phyloP scores from a whole-genome alignment of 2,797 vertebrate genomes.

The Acanthurus tractus region DNA sequence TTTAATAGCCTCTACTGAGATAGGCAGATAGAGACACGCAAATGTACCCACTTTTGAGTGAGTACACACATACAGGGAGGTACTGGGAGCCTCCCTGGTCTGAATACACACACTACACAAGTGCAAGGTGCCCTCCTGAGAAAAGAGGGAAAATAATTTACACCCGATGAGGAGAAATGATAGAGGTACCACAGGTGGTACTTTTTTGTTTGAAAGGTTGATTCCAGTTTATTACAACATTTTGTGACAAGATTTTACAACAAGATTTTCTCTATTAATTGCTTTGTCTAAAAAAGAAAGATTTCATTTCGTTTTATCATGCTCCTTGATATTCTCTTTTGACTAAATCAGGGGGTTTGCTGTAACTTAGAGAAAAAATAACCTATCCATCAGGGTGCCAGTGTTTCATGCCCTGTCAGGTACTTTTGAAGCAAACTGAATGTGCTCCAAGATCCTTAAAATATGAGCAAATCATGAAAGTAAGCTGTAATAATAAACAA shows the following conservation, averaged over 20 bases:
- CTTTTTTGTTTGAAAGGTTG: conserved; percentile 11
- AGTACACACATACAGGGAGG: conserved; percentile 35
- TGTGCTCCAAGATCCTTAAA: conserved; percentile 2
- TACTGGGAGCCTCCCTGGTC: conserved; percentile 19
- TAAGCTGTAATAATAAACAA: neutral
- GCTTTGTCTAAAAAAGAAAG: neutral
- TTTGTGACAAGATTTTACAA: too few species aligned
- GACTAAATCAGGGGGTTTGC: neutral
- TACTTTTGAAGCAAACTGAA: neutral
- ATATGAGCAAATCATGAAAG: neutral
- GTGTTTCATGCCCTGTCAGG: neutral
- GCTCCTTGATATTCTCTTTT: neutral
- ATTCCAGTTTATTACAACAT: conserved; percentile 1
- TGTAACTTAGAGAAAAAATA: neutral
- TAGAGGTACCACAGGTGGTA: conserved; percentile 31
- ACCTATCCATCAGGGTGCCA: neutral
- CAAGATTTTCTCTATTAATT: neutral
- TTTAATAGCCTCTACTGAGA: conserved; percentile 68
- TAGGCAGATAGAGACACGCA: conserved; percentile 47
- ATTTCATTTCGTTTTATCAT: neutral
- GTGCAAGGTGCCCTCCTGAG: conserved; percentile 57
- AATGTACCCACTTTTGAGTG: conserved; percentile 42
- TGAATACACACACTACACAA: conserved; percentile 33
- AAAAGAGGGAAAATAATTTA: conserved; percentile 47
- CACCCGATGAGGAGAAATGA: conserved; percentile 31